These are phyloP conservation scores for Leptinotarsa lineolata DNA, from an alignment of 1,140 invertebrate species.

Conservation along the genomic window DNA sequence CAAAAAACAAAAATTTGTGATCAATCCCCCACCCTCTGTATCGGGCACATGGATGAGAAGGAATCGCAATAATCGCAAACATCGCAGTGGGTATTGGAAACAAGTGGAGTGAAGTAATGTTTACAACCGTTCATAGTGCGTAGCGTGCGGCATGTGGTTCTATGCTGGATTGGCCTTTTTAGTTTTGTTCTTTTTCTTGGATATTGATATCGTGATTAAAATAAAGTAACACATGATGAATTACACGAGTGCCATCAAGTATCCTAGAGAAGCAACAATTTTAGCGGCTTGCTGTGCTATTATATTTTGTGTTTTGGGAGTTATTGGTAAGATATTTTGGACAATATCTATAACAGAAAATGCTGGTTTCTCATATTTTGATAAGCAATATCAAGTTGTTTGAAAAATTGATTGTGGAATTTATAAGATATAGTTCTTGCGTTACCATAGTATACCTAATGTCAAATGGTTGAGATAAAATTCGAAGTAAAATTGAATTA, in stretches of 20 bases:
- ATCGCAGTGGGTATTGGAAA: constrained; percentile 19
- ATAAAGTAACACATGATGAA: constrained; percentile 30
- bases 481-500: too few species aligned
- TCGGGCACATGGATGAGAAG: constrained; percentile 8
- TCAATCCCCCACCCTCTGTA: background rate
- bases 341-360: background rate
- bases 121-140: constrained; percentile 2
- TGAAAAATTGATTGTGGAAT: too few species aligned
- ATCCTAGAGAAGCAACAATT: constrained; percentile 74
- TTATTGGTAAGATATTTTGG: constrained; percentile 67
- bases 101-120: constrained; percentile 15
- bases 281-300: constrained; percentile 76
- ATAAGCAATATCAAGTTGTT: too few species aligned
- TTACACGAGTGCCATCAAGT: constrained; percentile 52
- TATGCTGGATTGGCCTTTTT: background rate
- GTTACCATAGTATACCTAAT: too few species aligned
- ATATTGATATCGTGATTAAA: background rate
- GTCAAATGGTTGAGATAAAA: too few species aligned
- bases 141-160: constrained; percentile 8
- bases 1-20: background rate
- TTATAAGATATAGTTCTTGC: too few species aligned
- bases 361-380: background rate
- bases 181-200: constrained; percentile 4
- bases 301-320: constrained; percentile 76
- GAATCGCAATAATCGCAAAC: constrained; percentile 6